Base-by-base conservation (phyloP, 2,113 vertebrate genomes). In the Petromus typicus region DNA sequence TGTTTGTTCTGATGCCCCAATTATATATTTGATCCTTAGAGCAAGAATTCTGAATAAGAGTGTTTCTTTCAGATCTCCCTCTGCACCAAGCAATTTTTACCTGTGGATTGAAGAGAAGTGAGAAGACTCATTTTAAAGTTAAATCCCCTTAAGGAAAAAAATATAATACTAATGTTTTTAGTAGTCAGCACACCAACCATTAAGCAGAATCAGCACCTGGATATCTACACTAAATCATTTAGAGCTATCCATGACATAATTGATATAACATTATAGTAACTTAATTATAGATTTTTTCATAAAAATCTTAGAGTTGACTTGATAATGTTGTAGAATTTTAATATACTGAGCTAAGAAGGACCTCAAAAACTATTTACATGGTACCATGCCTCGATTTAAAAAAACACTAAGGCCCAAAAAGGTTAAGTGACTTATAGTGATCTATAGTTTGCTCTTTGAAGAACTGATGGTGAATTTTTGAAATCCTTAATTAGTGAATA, bases 251-350 rank as follows among this genome's bases (percentile, higher is more conserved):
- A 67, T 78, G 71, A 78, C 17, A 57, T 27, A 59, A 81, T 32
- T 88, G 66, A 67, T 14, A 78, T 18, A 76, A 1, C 51, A 64
- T 22, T 78, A 2, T 69, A 57, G 76, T 86, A 64, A 86, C 5
- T 25, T 18, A 89, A 66, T 69, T 75, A 59, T 69, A 27, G 89
- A 86, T 34, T 86, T 95, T 91, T 95, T 95, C n/a, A 84, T 71
- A 54, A 89, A 86, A 64, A n/a, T 67, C 13, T 56, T 85, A 51
- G n/a, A 79, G 8, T 48, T 22, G 16, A 11, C 40, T 89, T 86
- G 73, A 82, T 34, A 85, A 59, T 57, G 81, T 91, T 18, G 43
- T 37, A 82, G n/a, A 76, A 45, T 86, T 86, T 86, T 97, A 91
- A 14, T 40, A 69, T 40, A 63, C 22, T 61, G 80, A 89, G 13